phyloP scores from a whole-genome alignment of 1,140 invertebrate species.

The Nilaparvata lugens region DNA sequence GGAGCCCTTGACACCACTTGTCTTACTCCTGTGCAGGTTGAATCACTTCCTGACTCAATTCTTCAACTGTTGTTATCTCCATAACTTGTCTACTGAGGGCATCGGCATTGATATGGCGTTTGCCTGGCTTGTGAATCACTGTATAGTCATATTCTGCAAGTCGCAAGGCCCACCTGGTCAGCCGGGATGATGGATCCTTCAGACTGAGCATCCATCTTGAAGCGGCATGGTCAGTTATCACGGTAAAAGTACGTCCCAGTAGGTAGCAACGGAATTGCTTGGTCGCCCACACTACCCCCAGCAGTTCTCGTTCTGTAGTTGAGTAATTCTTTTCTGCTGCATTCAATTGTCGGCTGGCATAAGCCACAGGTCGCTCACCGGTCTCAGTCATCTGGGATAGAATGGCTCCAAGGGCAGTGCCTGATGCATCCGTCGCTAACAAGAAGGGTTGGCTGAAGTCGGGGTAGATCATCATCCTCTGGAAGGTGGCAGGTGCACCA shows the following conservation, averaged over 20 bases:
- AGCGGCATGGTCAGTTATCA: slow-evolving; percentile 43
- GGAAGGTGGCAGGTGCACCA: slow-evolving; percentile 20
- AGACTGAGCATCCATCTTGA: slow-evolving; percentile 34
- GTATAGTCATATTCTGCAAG: slow-evolving; percentile 40
- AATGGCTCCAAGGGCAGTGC: slow-evolving; percentile 25
- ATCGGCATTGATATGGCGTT: slow-evolving; percentile 29
- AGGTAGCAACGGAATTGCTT: slow-evolving; percentile 40
- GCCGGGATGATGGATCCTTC: slow-evolving; percentile 37
- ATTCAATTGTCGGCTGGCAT: slow-evolving; percentile 35
- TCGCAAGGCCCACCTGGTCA: slow-evolving; percentile 40
- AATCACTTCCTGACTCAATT: no score
- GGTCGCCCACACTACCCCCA: slow-evolving; percentile 36
- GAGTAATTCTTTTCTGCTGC: slow-evolving; percentile 35
- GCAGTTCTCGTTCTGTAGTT: slow-evolving; percentile 34
- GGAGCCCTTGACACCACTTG: no score
- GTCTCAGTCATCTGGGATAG: slow-evolving; percentile 30
- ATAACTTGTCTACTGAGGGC: not conserved
- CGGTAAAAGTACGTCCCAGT: slow-evolving; percentile 36
- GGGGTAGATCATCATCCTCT: not conserved
- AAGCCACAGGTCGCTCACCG: slow-evolving; percentile 33
- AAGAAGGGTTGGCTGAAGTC: not conserved
- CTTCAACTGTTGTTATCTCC: no score
- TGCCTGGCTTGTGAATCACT: slow-evolving; percentile 36
- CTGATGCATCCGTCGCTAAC: not conserved
- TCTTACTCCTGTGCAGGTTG: no score